phyloP scores from a whole-genome alignment of 2,888 invertebrate genomes.

The Allygus modestus region DNA sequence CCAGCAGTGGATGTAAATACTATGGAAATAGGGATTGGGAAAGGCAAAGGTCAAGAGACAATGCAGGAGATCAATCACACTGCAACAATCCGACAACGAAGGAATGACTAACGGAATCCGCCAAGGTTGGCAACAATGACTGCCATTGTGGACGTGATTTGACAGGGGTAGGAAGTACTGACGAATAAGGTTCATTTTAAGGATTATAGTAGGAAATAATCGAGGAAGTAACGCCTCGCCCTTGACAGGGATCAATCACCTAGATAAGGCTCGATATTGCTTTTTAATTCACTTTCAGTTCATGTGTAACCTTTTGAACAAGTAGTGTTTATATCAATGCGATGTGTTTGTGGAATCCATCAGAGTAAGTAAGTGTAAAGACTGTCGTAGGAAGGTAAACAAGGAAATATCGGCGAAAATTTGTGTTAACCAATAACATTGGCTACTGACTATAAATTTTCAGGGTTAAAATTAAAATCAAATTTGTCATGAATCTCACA shows the following conservation, averaged over 20 bases:
- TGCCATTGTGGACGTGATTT: background rate
- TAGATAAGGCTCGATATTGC: background rate
- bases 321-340: no score
- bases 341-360: no score
- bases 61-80: conserved; percentile 6
- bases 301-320: background rate
- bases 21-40: background rate
- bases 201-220: background rate
- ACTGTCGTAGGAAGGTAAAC: no score
- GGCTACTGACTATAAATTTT: no score
- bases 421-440: no score
- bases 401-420: no score
- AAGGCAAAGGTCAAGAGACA: conserved; percentile 10
- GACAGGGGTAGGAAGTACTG: background rate
- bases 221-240: background rate
- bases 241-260: background rate
- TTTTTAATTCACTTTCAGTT: background rate
- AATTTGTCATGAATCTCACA: no score
- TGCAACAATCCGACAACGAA: background rate
- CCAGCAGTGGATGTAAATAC: no score
- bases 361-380: no score
- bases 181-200: background rate
- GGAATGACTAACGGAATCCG: background rate
- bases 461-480: no score
- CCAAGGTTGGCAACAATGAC: background rate